Evolutionary conservation across 2,888 invertebrate genomes (phyloP).

Genomic region (Phaonia tiefii): DNA sequence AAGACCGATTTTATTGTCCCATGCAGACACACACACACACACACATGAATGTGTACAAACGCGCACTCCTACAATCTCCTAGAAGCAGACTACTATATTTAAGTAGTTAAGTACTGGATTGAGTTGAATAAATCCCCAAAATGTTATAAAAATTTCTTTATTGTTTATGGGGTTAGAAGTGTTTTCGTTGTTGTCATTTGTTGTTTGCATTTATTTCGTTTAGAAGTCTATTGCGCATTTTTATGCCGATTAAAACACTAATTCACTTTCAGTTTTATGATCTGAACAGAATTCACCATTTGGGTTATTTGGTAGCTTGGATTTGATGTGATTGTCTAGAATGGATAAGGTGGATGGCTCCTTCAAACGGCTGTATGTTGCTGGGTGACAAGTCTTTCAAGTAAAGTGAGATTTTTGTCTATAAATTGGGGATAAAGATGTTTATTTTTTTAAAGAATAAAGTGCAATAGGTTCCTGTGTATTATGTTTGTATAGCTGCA

Average conservation of each 20-base stretch:
- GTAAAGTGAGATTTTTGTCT: not conserved
- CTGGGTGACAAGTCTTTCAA: not conserved
- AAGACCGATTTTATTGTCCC: conserved; percentile 53
- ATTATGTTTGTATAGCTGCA: no score
- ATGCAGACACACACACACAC: conserved; percentile 17
- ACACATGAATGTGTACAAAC: not conserved
- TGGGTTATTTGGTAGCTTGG: not conserved
- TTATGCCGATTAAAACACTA: conserved; percentile 21
- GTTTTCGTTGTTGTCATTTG: no score
- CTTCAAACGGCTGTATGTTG: no score
- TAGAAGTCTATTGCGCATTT: not conserved
- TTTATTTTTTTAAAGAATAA: no score
- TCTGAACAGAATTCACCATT: conserved; percentile 15
- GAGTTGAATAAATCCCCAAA: not conserved
- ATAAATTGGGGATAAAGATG: no score
- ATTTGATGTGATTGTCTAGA: no score
- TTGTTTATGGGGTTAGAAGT: conserved; percentile 23
- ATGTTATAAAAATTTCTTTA: conserved; percentile 25
- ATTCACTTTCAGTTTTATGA: conserved; percentile 13
- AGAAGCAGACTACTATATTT: no score
- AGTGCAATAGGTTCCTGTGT: no score
- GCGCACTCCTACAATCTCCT: not conserved
- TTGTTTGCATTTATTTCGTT: no score
- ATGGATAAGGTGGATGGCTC: no score
- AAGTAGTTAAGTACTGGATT: not conserved